Evolutionary conservation across 2,113 vertebrate genomes (phyloP).

Genomic region (Thymallus thymallus): DNA sequence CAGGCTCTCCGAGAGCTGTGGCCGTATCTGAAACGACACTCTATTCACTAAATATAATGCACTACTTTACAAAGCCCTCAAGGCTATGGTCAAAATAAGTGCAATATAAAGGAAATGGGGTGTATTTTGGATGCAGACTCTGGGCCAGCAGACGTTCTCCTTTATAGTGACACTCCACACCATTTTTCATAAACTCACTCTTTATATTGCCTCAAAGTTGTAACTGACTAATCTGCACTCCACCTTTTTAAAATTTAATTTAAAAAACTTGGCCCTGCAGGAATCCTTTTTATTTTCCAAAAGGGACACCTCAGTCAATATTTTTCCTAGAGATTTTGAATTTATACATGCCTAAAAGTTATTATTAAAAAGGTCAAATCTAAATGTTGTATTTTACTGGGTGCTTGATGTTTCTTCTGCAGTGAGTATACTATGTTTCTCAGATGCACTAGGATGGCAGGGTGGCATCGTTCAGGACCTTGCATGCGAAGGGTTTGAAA

Average conservation of each 20-base stretch:
- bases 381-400: slow-evolving; percentile 31
- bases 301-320: slow-evolving; percentile 53
- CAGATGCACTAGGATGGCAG: slow-evolving; percentile 61
- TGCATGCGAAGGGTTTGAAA: slow-evolving; percentile 62
- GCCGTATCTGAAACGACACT: not conserved
- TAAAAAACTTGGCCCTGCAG: not conserved
- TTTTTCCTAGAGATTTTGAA: slow-evolving; percentile 29
- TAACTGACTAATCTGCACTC: slow-evolving; percentile 20
- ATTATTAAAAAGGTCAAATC: slow-evolving; percentile 6
- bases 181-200: slow-evolving; percentile 2
- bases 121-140: not conserved
- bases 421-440: slow-evolving; percentile 48
- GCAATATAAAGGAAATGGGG: not conserved
- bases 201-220: slow-evolving; percentile 4
- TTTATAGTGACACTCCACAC: slow-evolving; percentile 9
- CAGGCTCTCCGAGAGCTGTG: slow-evolving; percentile 5
- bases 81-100: too few species aligned
- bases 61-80: slow-evolving; percentile 28
- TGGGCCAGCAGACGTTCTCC: not conserved
- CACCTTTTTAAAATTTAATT: not conserved
- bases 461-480: slow-evolving; percentile 47
- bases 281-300: slow-evolving; percentile 21
- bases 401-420: slow-evolving; percentile 50
- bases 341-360: slow-evolving; percentile 27
- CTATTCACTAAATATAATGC: not conserved